phyloP scores from a whole-genome alignment of 2,113 vertebrate species.

The Alligator sinensis region DNA sequence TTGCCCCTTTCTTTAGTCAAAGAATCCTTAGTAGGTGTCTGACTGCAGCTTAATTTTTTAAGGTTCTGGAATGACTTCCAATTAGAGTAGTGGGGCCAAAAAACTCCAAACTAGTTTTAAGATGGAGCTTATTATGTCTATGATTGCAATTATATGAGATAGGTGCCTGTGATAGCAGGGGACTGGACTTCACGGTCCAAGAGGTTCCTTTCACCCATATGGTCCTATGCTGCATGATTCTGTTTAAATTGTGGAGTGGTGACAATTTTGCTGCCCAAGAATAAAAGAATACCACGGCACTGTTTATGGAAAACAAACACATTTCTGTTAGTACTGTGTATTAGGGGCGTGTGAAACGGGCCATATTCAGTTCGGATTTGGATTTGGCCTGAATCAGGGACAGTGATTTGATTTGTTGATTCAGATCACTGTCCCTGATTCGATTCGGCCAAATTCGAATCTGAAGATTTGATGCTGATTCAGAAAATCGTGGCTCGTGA shows the following conservation, averaged over 20 bases:
- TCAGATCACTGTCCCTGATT: too few species aligned
- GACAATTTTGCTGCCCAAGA: neutral
- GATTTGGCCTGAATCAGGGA: too few species aligned
- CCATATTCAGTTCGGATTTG: too few species aligned
- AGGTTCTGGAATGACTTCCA: neutral
- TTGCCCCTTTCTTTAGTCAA: too few species aligned
- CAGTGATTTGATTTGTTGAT: too few species aligned
- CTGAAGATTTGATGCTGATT: too few species aligned
- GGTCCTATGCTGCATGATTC: neutral
- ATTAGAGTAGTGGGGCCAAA: neutral
- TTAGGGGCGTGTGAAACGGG: too few species aligned
- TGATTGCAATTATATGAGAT: neutral
- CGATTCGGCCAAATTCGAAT: too few species aligned
- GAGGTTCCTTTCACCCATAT: neutral
- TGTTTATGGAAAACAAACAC: neutral
- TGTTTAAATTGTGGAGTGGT: neutral
- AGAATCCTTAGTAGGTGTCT: too few species aligned
- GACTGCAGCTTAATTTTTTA: too few species aligned
- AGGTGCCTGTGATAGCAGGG: neutral
- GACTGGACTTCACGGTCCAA: neutral
- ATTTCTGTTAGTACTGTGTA: too few species aligned
- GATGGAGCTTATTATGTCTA: neutral
- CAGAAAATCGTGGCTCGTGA: too few species aligned
- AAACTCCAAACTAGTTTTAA: neutral
- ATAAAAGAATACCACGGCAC: neutral